Base-by-base conservation (phyloP, 2,797 vertebrate genomes). In the Euthynnus affinis region DNA sequence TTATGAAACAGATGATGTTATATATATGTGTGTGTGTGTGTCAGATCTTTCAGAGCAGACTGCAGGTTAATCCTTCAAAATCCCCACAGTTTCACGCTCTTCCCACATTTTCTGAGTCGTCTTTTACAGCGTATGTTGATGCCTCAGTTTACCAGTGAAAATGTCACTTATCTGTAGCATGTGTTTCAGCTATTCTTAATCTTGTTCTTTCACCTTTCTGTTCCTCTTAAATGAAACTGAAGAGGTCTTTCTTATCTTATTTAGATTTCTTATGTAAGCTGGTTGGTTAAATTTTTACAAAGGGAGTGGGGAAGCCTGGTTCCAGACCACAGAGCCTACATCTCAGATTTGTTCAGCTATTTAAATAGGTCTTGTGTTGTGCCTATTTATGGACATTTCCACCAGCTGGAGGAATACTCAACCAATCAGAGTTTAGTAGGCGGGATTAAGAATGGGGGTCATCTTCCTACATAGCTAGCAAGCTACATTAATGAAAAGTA, bases 41-140 rank as follows among this genome's bases (percentile, higher is more conserved):
- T 81, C 34, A 61, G 71, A 69, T 81, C 71, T 78, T 80, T 88
- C 52, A 68, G 51, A 65, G 75, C 9, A 76, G 29, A 63, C 81
- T 80, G 74, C 79, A 80, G 88, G 87, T 87, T 90, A 84, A 87
- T 87, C 83, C 61, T 46, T 51, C 44, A 20, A 71, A 72, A 82
- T 74, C 82, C 79, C 34, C 14, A 14, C 42, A 9, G 74, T 48
- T 65, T 55, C 46, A 29, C 25, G 5, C 73, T 75, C 73, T 44
- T 64, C 42, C 57, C 9, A 44, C 55, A 7, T 74, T 75, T 18
- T 76, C 61, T 37, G 8, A 66, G 51, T 64, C 5, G 61, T 75
- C 8, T 81, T 81, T 75, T 66, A 83, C 67, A 65, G 53, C 22
- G 14, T 9, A 10, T 71, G 57, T 58, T 1, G 20, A 74, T 14